Percentiles rank a stretch among this genome's conserved stretches.
Evolutionary conservation across 1,140 invertebrate species (phyloP).

Genomic region (Melanaphis sacchari): DNA sequence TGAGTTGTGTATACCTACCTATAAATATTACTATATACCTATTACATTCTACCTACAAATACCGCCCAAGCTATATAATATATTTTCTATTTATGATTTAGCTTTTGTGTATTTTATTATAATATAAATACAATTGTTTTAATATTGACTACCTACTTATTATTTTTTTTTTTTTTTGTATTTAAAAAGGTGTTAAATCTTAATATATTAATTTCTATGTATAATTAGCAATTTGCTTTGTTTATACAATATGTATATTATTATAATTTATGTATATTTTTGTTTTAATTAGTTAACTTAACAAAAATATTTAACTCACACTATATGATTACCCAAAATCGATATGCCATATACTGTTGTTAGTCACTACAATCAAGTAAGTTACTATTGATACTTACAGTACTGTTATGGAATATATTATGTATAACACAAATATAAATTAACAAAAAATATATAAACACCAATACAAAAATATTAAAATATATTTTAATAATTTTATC

Average conservation of each 20-base stretch:
- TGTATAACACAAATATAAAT: no score
- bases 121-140: not conserved
- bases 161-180: no score
- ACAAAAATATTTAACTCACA: not conserved
- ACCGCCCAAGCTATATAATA: not conserved
- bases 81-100: not conserved
- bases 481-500: not conserved
- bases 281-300: not conserved
- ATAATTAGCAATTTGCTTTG: not conserved
- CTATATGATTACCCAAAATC: not conserved
- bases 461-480: not conserved
- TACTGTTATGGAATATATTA: no score
- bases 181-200: not conserved
- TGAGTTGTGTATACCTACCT: not conserved
- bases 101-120: not conserved
- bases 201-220: not conserved
- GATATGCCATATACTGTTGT: not conserved
- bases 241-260: not conserved
- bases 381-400: no score
- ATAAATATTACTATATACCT: not conserved
- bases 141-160: not conserved
- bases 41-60: conserved; percentile 11
- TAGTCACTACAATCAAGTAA: no score
- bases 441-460: no score
- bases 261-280: not conserved